Evolutionary conservation across 2,888 invertebrate species (phyloP).

Genomic region (Rutpela maculata): DNA sequence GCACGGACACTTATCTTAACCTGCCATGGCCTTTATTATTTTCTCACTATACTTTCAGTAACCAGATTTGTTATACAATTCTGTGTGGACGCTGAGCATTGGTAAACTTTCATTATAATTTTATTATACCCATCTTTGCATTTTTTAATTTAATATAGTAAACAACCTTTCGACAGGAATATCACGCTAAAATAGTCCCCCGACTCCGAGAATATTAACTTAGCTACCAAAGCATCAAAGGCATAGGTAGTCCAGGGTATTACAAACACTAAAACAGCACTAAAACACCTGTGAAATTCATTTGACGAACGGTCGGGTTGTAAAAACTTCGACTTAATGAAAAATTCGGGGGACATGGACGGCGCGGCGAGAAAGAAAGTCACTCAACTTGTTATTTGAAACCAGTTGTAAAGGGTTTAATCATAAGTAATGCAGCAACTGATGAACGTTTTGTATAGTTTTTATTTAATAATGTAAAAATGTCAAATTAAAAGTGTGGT

Average conservation of each 20-base stretch:
- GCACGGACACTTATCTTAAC: no score
- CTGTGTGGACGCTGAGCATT: neutral
- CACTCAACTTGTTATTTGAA: neutral
- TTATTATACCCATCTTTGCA: neutral
- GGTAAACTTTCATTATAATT: neutral
- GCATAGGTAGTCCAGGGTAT: slow-evolving; percentile 32
- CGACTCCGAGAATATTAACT: slow-evolving; percentile 13
- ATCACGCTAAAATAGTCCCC: slow-evolving; percentile 10
- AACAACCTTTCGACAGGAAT: slow-evolving; percentile 6
- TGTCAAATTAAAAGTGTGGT: no score
- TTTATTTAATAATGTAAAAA: no score
- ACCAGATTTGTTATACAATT: neutral
- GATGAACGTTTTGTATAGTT: no score
- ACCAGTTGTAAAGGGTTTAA: no score
- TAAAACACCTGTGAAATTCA: slow-evolving; percentile 40
- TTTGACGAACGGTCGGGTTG: slow-evolving; percentile 39
- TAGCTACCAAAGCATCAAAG: slow-evolving; percentile 18
- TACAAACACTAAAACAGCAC: slow-evolving; percentile 39
- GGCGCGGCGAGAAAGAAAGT: neutral
- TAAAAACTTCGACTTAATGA: slow-evolving; percentile 42
- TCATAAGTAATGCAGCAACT: no score
- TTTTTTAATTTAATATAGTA: slow-evolving; percentile 4
- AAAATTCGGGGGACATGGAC: slow-evolving; percentile 32
- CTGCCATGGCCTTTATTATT: no score
- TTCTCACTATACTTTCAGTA: neutral